Conservation (phyloP, 2,113 vertebrate genomes). For the Crotalus helleri region DNA sequence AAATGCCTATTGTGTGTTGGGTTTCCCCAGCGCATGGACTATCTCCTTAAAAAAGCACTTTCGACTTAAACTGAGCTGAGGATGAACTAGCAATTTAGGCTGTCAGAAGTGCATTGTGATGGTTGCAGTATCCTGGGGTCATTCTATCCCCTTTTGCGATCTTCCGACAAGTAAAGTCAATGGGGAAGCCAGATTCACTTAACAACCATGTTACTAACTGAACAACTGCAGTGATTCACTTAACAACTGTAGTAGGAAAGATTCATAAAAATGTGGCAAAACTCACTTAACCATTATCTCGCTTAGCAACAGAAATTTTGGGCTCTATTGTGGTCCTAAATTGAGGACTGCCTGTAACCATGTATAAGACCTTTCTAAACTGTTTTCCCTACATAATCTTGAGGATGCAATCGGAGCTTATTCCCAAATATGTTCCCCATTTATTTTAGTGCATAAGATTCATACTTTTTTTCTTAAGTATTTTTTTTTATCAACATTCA, state of each 20-base stretch:
- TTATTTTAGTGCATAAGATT: neutral
- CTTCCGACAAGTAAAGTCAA: neutral
- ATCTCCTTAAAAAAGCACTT: neutral
- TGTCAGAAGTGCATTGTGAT: neutral
- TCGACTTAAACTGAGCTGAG: neutral
- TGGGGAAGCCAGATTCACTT: neutral
- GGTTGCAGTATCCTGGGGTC: neutral
- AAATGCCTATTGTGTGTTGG: neutral
- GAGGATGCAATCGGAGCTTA: neutral
- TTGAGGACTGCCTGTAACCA: neutral
- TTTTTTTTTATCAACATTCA: neutral
- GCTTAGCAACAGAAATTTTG: neutral
- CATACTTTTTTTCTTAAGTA: neutral
- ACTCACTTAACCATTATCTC: neutral
- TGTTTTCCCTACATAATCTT: no score
- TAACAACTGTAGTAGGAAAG: neutral
- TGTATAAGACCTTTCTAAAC: conserved; percentile 37
- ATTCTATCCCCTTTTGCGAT: neutral
- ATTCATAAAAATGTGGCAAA: neutral
- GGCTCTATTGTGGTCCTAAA: neutral
- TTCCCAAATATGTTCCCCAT: neutral
- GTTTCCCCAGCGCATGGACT: neutral
- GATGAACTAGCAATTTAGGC: neutral
- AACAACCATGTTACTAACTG: neutral
- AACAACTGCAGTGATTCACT: neutral